Conservation (phyloP, 30 jellyfish, hydroid and myxozoan species). For the Turritopsis rubra region DNA sequence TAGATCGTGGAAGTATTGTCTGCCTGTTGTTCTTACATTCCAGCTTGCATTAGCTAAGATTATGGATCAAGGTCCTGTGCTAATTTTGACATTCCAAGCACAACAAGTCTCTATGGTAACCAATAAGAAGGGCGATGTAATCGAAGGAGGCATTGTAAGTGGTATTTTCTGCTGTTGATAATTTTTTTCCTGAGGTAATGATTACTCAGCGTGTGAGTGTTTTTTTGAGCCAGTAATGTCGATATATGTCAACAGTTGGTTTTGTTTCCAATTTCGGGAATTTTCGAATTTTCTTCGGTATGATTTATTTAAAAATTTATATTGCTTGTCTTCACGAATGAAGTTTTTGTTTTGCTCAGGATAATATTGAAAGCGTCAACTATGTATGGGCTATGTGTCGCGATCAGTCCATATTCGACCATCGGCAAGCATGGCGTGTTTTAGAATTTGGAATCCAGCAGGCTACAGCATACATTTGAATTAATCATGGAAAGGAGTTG, state of each 20-base stretch:
- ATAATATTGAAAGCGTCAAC: slow-evolving; percentile 75
- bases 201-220: not conserved
- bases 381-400: slow-evolving; percentile 98
- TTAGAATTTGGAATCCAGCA: slow-evolving; percentile 90
- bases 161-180: not conserved
- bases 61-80: slow-evolving; percentile 95
- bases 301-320: not conserved
- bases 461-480: slow-evolving; percentile 78
- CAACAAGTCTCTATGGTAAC: slow-evolving; percentile 74
- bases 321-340: not conserved
- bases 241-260: too few species aligned
- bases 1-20: too few species aligned
- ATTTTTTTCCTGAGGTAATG: too few species aligned
- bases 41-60: slow-evolving; percentile 87
- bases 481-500: not conserved
- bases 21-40: not conserved
- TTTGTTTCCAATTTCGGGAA: too few species aligned
- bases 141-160: slow-evolving; percentile 84
- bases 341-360: slow-evolving; percentile 32
- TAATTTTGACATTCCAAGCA: slow-evolving; percentile 78
- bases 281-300: not conserved
- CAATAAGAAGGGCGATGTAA: slow-evolving; percentile 50
- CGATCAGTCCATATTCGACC: slow-evolving; percentile 89
- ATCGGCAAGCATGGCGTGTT: slow-evolving; percentile 89
- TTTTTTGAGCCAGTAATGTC: not conserved